Percentiles rank a stretch among this genome's conserved stretches.
These are phyloP conservation scores for Diaphora mendica DNA, from an alignment of 2,888 invertebrate genomes.

Conservation along the genomic window DNA sequence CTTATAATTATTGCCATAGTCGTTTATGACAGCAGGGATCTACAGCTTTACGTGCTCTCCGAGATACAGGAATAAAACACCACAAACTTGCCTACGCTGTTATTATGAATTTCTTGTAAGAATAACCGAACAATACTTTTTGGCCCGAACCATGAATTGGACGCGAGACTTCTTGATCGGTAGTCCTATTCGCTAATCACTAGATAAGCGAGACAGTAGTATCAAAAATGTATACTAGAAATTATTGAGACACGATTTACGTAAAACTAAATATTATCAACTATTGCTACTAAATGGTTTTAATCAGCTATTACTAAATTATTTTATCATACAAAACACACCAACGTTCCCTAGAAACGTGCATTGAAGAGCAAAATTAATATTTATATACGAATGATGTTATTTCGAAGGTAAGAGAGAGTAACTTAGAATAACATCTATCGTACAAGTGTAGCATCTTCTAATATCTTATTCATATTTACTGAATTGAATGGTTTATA, in stretches of 20 bases:
- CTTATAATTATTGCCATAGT: no score
- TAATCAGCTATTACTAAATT: conserved; percentile 63
- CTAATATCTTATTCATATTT: background rate
- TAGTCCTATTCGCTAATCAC: no score
- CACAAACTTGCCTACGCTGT: no score
- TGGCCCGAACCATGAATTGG: no score
- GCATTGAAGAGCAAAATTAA: conserved; percentile 67
- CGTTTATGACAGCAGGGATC: no score
- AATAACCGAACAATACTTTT: no score
- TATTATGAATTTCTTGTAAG: no score
- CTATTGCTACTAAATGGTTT: conserved; percentile 2
- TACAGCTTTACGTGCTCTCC: no score
- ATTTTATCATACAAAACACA: conserved; percentile 61
- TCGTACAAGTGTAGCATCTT: background rate
- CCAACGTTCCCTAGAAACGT: conserved; percentile 33
- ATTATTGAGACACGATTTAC: background rate
- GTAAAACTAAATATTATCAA: conserved; percentile 18
- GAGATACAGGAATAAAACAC: no score
- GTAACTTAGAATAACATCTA: conserved; percentile 36
- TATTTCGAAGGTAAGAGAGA: conserved; percentile 49
- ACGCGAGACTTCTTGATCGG: no score
- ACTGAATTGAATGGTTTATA: background rate
- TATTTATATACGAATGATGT: conserved; percentile 65
- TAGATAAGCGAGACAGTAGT: no score
- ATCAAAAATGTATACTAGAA: background rate